These are phyloP conservation scores for Neopelma chrysocephalum DNA, from an alignment of 2,797 vertebrate genomes.

Conservation along the genomic window DNA sequence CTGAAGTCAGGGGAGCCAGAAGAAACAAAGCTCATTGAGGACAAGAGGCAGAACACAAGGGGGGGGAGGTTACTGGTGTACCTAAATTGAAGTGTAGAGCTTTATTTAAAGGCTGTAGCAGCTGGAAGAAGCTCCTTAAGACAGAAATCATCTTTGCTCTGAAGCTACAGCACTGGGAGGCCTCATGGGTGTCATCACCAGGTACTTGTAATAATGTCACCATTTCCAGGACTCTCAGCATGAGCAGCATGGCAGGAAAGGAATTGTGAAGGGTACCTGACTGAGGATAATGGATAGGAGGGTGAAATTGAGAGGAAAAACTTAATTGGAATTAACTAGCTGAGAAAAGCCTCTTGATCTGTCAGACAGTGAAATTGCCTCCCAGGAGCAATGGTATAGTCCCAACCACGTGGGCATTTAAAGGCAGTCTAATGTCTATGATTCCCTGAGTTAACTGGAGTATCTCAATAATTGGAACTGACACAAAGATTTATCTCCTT, in stretches of 20 bases:
- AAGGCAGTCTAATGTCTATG: conserved; percentile 42
- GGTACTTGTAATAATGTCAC: conserved; percentile 32
- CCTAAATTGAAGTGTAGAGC: background rate
- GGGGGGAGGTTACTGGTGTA: background rate
- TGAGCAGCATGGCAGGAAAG: background rate
- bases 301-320: conserved; percentile 59
- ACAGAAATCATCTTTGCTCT: background rate
- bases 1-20: background rate
- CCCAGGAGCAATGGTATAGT: conserved; percentile 43
- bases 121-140: background rate
- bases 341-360: conserved; percentile 63
- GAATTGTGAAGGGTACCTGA: background rate
- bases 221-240: background rate
- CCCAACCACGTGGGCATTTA: conserved; percentile 48
- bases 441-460: conserved; percentile 40
- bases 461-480: conserved; percentile 56
- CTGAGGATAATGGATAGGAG: conserved; percentile 45
- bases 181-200: conserved; percentile 18
- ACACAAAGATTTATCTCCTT: conserved; percentile 56
- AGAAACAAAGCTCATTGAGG: background rate
- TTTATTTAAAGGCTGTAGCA: background rate
- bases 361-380: conserved; percentile 54
- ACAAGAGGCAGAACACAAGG: background rate
- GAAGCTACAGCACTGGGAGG: background rate
- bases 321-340: conserved; percentile 69